Evolutionary conservation across 2,888 invertebrate genomes (phyloP), one percentile per base, ranked within the genome.

Genomic region (Cataglyphis rosenhaueri): DNA sequence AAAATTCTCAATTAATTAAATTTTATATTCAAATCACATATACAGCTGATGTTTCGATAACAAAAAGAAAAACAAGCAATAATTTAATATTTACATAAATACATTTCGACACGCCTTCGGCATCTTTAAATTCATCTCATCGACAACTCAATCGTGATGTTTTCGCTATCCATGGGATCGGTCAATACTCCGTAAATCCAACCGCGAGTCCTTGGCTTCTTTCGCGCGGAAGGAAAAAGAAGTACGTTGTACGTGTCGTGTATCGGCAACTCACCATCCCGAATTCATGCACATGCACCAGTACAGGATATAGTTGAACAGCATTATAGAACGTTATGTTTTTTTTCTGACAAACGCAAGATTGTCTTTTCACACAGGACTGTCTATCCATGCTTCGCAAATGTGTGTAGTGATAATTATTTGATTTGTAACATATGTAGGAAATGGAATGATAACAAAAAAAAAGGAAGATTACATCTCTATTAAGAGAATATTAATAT

Each of bases 221-320:
- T 88, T 88, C 82, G 81, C 82, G 74, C 81, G 71, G 70, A 85
- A 78, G 84, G 83, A 88, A 88, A 88, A 88, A 88, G 82, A 84
- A 85, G 87, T 85, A 81, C 82, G 82, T 66, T 84, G 89, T 87
- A 85, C 86, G 86, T 87, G 87, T 89, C 87, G 86, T 82, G 89
- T 88, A 88, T 85, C 65, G 70, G 82, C 84, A 84, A 86, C 71
- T 79, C 35, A 59, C 68, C 62, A 12, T 48, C 74, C 48, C 78
- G 55, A 71, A 84, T 86, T 61, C 78, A 81, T 18, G 52, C 21
- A 66, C 83, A 82, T 82, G 75, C 83, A 21, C 25, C 41, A 9
- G 12, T 64, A 52, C 25, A 55, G 12, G 29, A 21, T 59, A 78
- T 38, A 21, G 9, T 48, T 35, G 52, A 83, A 82, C 64, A n/a